phyloP scores from a whole-genome alignment of 2,113 vertebrate species.

The Cynopterus brachyotis region DNA sequence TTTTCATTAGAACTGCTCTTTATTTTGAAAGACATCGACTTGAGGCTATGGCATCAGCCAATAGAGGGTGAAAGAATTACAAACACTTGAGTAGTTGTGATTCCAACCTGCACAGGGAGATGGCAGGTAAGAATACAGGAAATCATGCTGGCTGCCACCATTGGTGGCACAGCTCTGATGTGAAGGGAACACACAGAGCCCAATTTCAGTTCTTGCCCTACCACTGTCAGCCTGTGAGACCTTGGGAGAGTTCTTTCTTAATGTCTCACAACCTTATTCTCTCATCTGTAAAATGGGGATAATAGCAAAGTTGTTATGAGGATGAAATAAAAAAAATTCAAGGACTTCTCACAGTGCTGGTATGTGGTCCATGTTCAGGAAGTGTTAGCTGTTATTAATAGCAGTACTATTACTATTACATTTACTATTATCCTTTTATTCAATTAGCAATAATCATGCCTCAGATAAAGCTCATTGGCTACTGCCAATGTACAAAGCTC shows the following conservation, averaged over 20 bases:
- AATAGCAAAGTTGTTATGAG: background rate
- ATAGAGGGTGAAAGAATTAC: constrained; percentile 38
- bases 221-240: background rate
- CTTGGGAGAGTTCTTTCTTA: background rate
- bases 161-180: background rate
- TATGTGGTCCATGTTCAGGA: too few species aligned
- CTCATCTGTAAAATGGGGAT: background rate
- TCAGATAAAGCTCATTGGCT: too few species aligned
- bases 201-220: background rate
- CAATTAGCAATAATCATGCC: too few species aligned
- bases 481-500: background rate
- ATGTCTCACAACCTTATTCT: background rate
- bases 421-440: background rate
- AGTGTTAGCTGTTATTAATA: background rate
- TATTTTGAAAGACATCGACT: constrained; percentile 45
- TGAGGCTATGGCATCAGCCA: background rate
- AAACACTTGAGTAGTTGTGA: background rate
- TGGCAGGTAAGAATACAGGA: background rate
- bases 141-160: background rate
- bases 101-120: background rate
- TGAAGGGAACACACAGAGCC: background rate
- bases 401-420: background rate
- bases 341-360: background rate
- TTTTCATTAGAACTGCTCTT: constrained; percentile 30
- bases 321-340: background rate